Conservation (phyloP, 2,113 vertebrate genomes). For the Cynocephalus volans region DNA sequence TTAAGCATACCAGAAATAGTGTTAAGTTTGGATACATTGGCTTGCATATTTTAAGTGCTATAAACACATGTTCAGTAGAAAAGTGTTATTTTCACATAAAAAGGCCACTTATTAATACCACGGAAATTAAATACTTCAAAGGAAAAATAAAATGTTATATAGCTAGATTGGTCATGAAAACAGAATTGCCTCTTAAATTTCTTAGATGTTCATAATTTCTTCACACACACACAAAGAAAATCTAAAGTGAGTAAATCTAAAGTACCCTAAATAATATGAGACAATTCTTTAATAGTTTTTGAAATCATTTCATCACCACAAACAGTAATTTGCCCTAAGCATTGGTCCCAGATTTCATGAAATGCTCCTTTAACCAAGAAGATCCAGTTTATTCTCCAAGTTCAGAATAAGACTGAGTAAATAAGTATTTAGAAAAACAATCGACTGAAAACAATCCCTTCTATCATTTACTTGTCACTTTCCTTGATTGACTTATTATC, state of each 20-base stretch:
- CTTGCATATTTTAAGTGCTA: slow-evolving; percentile 60
- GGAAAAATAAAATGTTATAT: slow-evolving; percentile 25
- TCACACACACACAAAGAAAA: neutral
- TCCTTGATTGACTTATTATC: neutral
- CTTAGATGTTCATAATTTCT: slow-evolving; percentile 38
- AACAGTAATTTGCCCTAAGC: slow-evolving; percentile 10
- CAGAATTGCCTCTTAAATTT: neutral
- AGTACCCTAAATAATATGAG: neutral
- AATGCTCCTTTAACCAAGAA: neutral
- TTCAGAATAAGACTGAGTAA: neutral
- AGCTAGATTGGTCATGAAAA: slow-evolving; percentile 5
- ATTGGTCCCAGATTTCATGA: neutral
- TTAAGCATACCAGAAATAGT: slow-evolving; percentile 19
- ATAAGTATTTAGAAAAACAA: neutral
- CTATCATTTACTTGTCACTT: neutral
- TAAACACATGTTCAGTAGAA: slow-evolving; percentile 36
- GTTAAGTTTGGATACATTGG: slow-evolving; percentile 10
- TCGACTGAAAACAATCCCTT: neutral
- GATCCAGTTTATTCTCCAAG: neutral
- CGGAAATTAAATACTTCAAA: slow-evolving; percentile 46
- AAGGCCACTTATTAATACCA: neutral
- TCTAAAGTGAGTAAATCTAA: neutral
- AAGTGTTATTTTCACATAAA: slow-evolving; percentile 44
- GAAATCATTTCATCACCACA: neutral
- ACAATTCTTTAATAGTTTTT: slow-evolving; percentile 2